Conservation (phyloP, 2,113 vertebrate species). For the Microtus pennsylvanicus region DNA sequence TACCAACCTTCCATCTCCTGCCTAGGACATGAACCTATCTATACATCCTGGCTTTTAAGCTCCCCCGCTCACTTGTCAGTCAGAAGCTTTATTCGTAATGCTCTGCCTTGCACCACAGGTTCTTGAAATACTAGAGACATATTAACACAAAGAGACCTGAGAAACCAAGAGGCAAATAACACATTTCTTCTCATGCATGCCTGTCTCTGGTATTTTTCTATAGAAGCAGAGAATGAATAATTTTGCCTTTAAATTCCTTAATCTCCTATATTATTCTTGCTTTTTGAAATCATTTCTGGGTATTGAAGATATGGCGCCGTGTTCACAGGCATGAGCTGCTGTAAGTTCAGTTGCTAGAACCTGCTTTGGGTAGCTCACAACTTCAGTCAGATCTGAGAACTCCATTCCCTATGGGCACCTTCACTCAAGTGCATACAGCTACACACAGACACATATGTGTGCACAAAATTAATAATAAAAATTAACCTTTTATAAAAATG, state of each 20-base stretch:
- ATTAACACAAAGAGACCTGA: neutral
- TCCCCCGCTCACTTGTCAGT: neutral
- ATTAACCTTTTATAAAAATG: neutral
- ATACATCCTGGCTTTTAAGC: accelerated
- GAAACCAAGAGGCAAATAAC: neutral
- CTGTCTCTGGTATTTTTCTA: neutral
- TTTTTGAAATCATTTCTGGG: neutral
- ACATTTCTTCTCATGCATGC: neutral
- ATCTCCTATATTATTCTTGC: neutral
- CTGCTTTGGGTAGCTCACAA: neutral
- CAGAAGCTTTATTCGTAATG: neutral
- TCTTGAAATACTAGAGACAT: neutral
- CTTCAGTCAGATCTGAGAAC: neutral
- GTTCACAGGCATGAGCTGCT: too few relatives aligned
- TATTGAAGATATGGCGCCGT: neutral
- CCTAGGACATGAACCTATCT: neutral
- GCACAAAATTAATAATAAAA: neutral
- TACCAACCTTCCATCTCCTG: neutral
- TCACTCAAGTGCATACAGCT: neutral
- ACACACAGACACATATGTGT: neutral
- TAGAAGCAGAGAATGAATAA: neutral
- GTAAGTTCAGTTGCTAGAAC: neutral
- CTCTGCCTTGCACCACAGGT: accelerated
- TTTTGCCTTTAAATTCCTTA: neutral
- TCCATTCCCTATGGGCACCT: neutral